These are phyloP conservation scores for Cossypha polioptera DNA, from an alignment of 2,797 vertebrate genomes.

Conservation along the genomic window DNA sequence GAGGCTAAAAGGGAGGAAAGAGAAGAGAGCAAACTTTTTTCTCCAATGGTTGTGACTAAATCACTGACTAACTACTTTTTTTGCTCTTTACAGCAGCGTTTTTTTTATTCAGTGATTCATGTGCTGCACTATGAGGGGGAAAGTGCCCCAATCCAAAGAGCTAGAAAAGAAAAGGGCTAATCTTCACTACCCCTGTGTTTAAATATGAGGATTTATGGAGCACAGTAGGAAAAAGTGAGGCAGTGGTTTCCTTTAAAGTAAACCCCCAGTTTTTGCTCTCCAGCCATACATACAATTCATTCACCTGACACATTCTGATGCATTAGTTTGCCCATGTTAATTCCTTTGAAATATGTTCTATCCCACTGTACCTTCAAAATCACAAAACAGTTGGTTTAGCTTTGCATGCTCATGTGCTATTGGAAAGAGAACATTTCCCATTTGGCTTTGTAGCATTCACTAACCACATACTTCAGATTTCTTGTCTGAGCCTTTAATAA, in stretches of 20 bases:
- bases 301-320: neutral
- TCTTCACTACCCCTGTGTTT: neutral
- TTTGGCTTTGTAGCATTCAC: neutral
- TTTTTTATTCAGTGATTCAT: neutral
- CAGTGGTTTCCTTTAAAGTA: neutral
- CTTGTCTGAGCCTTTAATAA: neutral
- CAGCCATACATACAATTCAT: accelerated
- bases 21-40: neutral
- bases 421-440: neutral
- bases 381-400: neutral
- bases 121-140: neutral
- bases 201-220: neutral
- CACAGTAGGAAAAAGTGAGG: neutral
- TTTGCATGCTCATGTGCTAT: accelerated
- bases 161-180: neutral
- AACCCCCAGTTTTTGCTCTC: neutral
- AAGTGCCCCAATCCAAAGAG: neutral
- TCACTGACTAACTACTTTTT: neutral
- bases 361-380: neutral
- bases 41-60: neutral
- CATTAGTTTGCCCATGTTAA: neutral
- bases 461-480: neutral
- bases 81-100: neutral
- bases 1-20: neutral
- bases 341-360: neutral